Conservation (phyloP, 2,888 invertebrate species). For the Globia sparganii region DNA sequence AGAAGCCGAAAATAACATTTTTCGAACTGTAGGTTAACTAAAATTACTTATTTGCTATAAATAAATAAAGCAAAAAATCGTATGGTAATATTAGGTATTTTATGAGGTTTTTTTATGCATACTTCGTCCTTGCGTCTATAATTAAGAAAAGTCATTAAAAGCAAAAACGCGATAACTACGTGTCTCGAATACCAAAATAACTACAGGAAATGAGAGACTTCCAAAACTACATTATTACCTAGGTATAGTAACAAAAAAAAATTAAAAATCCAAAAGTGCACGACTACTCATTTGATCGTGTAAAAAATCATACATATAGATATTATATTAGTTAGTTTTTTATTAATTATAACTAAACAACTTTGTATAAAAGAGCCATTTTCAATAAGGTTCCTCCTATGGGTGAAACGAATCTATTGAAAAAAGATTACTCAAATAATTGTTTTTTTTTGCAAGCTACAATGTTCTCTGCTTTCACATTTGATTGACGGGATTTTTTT, state of each 20-base stretch:
- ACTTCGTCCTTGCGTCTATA: conserved; percentile 22
- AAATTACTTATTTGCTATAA: conserved; percentile 9
- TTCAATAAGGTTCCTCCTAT: no score
- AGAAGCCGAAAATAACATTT: neutral
- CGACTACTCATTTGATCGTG: no score
- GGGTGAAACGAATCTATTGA: no score
- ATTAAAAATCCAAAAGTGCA: no score
- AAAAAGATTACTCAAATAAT: no score
- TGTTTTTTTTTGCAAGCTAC: no score
- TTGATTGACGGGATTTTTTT: no score
- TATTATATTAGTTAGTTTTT: no score
- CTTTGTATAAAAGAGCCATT: no score
- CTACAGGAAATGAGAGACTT: conserved; percentile 39
- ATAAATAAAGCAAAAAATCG: conserved; percentile 17
- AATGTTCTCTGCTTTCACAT: no score
- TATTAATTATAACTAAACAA: no score
- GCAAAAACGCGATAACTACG: conserved; percentile 22
- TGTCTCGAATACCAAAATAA: conserved; percentile 23
- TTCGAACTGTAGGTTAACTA: neutral
- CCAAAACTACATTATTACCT: conserved; percentile 16
- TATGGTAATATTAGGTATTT: neutral
- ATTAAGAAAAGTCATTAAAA: conserved; percentile 35
- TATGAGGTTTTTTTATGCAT: conserved; percentile 11
- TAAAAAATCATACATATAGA: no score
- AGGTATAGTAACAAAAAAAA: conserved; percentile 34